These are phyloP conservation scores for Philonicus albiceps DNA, from an alignment of 2,888 invertebrate species.

Conservation along the genomic window DNA sequence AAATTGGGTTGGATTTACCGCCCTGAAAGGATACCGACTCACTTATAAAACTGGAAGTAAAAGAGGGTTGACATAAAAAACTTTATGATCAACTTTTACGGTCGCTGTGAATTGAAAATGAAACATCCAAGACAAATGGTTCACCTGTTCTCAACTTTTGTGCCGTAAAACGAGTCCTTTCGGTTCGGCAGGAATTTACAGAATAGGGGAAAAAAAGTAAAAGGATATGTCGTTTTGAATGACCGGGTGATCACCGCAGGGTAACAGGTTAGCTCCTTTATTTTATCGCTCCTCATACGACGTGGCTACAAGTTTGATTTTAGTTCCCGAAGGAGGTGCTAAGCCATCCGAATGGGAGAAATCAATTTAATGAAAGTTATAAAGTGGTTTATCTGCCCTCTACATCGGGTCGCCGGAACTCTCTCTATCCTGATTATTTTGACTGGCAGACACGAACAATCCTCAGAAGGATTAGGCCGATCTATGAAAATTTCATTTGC, in stretches of 20 bases:
- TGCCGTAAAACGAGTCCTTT: not conserved
- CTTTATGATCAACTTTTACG: slow-evolving; percentile 22
- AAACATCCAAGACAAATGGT: slow-evolving; percentile 27
- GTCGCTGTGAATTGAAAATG: slow-evolving; percentile 32
- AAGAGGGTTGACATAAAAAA: slow-evolving; percentile 30
- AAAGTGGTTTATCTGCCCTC: not conserved
- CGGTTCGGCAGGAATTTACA: not conserved
- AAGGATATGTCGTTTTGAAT: slow-evolving; percentile 14
- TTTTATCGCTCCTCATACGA: not conserved
- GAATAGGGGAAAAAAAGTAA: slow-evolving; percentile 14
- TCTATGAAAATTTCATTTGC: not conserved
- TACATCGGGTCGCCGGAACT: not conserved
- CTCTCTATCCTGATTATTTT: not conserved
- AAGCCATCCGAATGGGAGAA: not conserved
- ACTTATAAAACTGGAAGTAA: not conserved
- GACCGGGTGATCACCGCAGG: slow-evolving; percentile 4
- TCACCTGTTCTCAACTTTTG: slow-evolving; percentile 3
- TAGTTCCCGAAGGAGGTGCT: not conserved
- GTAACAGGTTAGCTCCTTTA: slow-evolving; percentile 21
- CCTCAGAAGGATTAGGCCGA: not conserved
- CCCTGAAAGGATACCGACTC: not conserved
- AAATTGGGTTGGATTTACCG: slow-evolving; percentile 22
- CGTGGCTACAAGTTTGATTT: slow-evolving; percentile 1
- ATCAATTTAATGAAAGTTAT: not conserved
- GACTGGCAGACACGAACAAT: not conserved